Percentiles rank a stretch among this genome's conserved stretches.
Conservation (phyloP, 2,888 invertebrate genomes). For the Tinea semifulvella region DNA sequence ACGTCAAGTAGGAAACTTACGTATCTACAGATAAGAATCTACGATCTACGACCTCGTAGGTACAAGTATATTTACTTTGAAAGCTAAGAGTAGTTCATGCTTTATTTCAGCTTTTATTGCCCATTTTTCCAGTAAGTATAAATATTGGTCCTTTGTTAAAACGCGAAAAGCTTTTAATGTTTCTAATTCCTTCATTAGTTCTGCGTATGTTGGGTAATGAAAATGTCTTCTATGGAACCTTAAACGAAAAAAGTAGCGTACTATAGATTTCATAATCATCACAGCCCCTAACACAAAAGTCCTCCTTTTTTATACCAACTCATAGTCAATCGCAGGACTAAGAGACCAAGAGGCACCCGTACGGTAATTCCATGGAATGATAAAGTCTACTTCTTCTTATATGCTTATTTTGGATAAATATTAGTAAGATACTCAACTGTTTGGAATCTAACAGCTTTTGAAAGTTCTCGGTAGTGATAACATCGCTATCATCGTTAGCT, state of each 20-base stretch:
- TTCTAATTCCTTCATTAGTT: constrained; percentile 46
- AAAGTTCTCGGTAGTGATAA: constrained; percentile 42
- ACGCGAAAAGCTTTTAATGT: constrained; percentile 37
- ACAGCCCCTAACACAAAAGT: not conserved
- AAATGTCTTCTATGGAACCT: constrained; percentile 50
- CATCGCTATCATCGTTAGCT: constrained; percentile 30
- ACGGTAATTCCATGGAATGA: not conserved
- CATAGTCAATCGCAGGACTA: no score
- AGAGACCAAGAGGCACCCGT: no score
- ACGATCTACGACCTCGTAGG: no score
- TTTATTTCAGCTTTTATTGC: constrained; percentile 36
- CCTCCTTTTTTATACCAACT: no score
- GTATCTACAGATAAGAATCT: no score
- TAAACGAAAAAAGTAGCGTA: constrained; percentile 16
- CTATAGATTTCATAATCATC: not conserved
- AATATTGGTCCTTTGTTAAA: constrained; percentile 43
- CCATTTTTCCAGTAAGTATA: constrained; percentile 43
- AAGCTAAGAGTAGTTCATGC: constrained; percentile 47
- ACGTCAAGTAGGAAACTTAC: no score
- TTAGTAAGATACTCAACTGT: constrained; percentile 29
- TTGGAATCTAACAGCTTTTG: constrained; percentile 38
- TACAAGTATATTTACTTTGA: constrained; percentile 29
- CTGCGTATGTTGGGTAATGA: constrained; percentile 42
- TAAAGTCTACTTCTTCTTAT: not conserved
- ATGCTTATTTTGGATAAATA: not conserved